These are phyloP conservation scores for Diadema setosum DNA, from an alignment of 35 echinoderm and acorn worm species.

Conservation along the genomic window DNA sequence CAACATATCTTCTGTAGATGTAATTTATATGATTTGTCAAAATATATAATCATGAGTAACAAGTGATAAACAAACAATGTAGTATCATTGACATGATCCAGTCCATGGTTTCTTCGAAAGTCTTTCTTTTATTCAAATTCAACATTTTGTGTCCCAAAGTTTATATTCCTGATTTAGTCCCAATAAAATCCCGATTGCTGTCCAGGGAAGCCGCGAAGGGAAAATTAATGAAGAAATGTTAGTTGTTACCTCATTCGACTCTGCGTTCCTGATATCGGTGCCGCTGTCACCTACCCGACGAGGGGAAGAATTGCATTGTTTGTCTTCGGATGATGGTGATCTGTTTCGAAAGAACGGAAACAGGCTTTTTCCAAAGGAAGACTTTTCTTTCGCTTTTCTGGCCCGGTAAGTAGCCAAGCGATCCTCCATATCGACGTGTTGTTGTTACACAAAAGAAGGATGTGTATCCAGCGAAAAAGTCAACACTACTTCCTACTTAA, in stretches of 20 bases:
- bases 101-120: no score
- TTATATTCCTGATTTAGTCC: no score
- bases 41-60: no score
- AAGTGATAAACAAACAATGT: no score
- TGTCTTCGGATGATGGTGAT: neutral
- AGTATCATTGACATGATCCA: no score
- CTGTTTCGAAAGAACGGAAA: no score
- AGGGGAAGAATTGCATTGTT: neutral
- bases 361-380: neutral
- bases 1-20: no score
- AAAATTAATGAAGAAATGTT: neutral
- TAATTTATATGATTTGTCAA: no score
- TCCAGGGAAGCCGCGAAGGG: no score
- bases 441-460: neutral
- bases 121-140: no score
- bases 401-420: conserved; percentile 52
- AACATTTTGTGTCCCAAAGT: no score
- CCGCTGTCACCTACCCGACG: neutral
- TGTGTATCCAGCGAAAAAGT: neutral
- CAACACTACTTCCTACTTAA: neutral
- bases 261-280: neutral
- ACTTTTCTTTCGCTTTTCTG: conserved; percentile 38
- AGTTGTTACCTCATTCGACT: neutral
- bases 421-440: conserved; percentile 31
- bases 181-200: no score